Conservation (phyloP, 30 jellyfish, hydroid and myxozoan species). For the Hydra vulgaris region DNA sequence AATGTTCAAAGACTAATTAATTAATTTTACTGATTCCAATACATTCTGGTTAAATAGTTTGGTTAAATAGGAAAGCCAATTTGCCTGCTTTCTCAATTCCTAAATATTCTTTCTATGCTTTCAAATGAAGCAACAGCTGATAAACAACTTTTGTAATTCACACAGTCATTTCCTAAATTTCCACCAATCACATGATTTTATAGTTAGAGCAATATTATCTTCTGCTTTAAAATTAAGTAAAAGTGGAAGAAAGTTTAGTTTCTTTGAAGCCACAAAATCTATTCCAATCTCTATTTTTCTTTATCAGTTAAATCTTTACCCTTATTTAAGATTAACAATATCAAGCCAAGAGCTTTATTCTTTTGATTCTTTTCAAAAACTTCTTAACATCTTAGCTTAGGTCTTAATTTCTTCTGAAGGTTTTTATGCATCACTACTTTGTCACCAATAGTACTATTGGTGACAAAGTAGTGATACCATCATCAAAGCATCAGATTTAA, state of each 20-base stretch:
- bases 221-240: not conserved
- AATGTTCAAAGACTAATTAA: too few species aligned
- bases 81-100: not conserved
- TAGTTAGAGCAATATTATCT: not conserved
- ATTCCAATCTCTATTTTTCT: not conserved
- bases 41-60: not conserved
- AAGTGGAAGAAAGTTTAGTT: not conserved
- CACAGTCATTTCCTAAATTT: not conserved
- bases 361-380: too few species aligned
- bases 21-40: too few species aligned
- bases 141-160: not conserved
- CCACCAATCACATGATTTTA: not conserved
- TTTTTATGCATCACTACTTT: not conserved
- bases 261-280: not conserved
- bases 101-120: not conserved
- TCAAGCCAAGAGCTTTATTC: not conserved
- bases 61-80: not conserved
- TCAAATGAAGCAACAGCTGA: not conserved
- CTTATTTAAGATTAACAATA: not conserved
- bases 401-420: too few species aligned
- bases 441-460: not conserved
- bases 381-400: too few species aligned
- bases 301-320: not conserved
- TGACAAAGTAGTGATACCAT: too few species aligned
- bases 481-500: not conserved